These are phyloP conservation scores for Phalloptychus januarius DNA, from an alignment of 2,797 vertebrate species.

Conservation along the genomic window DNA sequence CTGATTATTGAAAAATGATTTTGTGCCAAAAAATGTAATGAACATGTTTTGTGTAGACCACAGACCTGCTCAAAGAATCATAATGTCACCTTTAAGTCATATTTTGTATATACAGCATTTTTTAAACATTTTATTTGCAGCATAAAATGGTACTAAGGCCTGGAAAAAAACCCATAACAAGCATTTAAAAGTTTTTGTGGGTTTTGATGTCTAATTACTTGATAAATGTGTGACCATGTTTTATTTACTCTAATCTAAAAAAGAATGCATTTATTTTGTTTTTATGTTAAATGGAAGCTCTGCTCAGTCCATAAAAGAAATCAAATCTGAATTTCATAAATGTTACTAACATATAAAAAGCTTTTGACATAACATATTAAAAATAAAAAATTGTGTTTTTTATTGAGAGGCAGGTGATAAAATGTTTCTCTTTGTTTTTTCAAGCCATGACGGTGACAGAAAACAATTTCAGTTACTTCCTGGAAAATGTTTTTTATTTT, in stretches of 20 bases:
- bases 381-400: not conserved
- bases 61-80: no score
- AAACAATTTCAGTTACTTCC: not conserved
- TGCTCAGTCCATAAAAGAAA: not conserved
- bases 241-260: conserved; percentile 44
- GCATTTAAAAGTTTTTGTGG: conserved; percentile 30
- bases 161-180: no score
- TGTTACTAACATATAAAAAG: not conserved
- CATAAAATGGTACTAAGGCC: no score
- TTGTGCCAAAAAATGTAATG: no score
- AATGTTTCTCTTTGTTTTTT: not conserved
- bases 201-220: conserved; percentile 60
- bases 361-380: not conserved
- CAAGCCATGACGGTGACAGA: not conserved
- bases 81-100: no score
- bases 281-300: conserved; percentile 22
- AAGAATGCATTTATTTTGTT: conserved; percentile 13
- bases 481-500: no score
- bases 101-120: no score
- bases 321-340: conserved; percentile 18
- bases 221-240: conserved; percentile 40
- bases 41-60: no score
- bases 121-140: no score
- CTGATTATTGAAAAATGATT: no score
- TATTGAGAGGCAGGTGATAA: not conserved